Conservation (phyloP, 2,113 vertebrate species). For the Takifugu flavidus region DNA sequence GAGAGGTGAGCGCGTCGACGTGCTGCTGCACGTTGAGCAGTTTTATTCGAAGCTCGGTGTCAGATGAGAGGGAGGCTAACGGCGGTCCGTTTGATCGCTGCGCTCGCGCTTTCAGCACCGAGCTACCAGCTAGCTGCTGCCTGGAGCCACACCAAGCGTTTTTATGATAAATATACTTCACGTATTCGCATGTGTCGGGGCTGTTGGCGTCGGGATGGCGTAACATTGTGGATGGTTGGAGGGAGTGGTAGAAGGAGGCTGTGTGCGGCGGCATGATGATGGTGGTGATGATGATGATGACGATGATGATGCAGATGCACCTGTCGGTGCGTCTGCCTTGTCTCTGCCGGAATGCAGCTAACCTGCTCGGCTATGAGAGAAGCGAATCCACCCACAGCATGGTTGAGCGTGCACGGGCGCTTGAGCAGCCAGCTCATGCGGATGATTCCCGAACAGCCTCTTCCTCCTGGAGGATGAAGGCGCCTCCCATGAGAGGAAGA, state of each 20-base stretch:
- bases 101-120: background rate
- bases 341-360: slow-evolving; percentile 50
- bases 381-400: background rate
- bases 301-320: slow-evolving; percentile 51
- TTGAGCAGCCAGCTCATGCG: background rate
- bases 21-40: background rate
- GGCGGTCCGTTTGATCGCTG: slow-evolving; percentile 5
- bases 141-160: background rate
- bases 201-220: too few relatives aligned
- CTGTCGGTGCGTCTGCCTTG: slow-evolving; percentile 48
- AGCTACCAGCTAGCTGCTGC: background rate
- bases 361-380: slow-evolving; percentile 12
- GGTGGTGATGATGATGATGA: background rate
- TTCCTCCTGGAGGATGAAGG: background rate
- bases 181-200: too few relatives aligned
- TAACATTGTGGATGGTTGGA: slow-evolving; percentile 1
- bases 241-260: slow-evolving; percentile 3
- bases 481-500: background rate
- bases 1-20: slow-evolving; percentile 55
- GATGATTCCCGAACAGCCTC: slow-evolving; percentile 22
- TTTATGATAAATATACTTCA: too few relatives aligned
- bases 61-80: slow-evolving; percentile 26
- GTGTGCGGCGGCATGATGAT: slow-evolving; percentile 9
- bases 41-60: background rate
- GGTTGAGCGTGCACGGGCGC: background rate